Conservation (phyloP, 2,888 invertebrate genomes). For the Heteropelma amictum region DNA sequence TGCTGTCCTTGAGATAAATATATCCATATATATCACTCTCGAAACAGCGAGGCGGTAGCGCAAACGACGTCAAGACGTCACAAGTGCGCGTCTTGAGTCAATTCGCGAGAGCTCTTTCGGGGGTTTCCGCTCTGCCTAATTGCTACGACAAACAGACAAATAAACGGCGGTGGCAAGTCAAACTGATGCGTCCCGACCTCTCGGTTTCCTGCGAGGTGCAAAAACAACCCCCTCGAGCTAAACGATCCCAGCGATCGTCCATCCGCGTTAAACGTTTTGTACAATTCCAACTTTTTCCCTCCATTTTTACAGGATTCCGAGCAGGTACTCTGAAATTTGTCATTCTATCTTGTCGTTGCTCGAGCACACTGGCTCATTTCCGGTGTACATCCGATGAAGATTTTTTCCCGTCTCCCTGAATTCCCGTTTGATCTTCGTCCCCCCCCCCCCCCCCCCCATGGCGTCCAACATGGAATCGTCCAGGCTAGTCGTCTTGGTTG, state of each 20-base stretch:
- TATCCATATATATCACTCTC: too few species aligned
- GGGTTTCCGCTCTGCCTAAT: constrained; percentile 61
- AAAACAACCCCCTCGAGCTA: constrained; percentile 47
- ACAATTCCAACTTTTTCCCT: constrained; percentile 11
- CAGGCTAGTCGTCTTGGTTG: constrained; percentile 41
- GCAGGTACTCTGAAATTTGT: too few species aligned
- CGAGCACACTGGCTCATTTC: too few species aligned
- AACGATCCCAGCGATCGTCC: constrained; percentile 27
- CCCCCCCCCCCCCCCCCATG: too few species aligned
- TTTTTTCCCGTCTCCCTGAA: too few species aligned
- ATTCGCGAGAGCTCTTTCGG: constrained; percentile 64
- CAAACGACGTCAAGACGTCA: constrained; percentile 60
- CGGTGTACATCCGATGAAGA: too few species aligned
- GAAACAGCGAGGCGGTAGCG: constrained; percentile 29
- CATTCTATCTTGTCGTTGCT: too few species aligned
- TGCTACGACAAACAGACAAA: constrained; percentile 69
- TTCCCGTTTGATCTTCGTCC: too few species aligned
- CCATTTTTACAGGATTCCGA: too few species aligned
- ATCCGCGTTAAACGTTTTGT: neutral
- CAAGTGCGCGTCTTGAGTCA: constrained; percentile 57
- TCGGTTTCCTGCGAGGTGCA: constrained; percentile 36
- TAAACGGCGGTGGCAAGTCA: constrained; percentile 58
- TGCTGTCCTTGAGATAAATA: too few species aligned
- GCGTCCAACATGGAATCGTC: too few species aligned
- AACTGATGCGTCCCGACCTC: constrained; percentile 30